These are phyloP conservation scores for Cebus imitator DNA, from an alignment of 2,113 vertebrate genomes.

Conservation along the genomic window DNA sequence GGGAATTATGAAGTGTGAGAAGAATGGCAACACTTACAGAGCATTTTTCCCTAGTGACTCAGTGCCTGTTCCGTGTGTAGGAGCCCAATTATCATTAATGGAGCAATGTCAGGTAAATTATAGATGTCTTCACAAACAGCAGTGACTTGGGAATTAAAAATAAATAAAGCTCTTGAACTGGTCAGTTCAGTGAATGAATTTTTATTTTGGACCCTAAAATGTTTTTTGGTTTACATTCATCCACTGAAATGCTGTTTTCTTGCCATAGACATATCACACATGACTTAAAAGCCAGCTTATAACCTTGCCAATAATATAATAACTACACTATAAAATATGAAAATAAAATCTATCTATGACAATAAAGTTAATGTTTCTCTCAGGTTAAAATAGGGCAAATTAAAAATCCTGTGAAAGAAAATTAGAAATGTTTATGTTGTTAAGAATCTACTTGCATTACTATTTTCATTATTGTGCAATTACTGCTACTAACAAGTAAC, in stretches of 20 bases:
- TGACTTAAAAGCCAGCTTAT: slow-evolving; percentile 21
- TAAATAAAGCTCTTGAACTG: not conserved
- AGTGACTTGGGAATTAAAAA: slow-evolving; percentile 3
- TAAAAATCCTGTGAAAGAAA: not conserved
- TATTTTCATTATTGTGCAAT: not conserved
- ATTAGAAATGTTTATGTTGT: not conserved
- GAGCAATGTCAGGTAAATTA: not conserved
- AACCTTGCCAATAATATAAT: not conserved
- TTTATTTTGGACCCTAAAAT: not conserved
- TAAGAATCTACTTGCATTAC: not conserved
- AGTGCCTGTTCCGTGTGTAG: not conserved
- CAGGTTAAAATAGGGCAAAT: not conserved
- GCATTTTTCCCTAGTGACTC: not conserved
- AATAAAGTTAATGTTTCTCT: not conserved
- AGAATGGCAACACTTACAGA: not conserved
- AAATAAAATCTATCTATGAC: not conserved
- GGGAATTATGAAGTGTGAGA: not conserved
- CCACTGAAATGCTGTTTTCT: slow-evolving; percentile 13
- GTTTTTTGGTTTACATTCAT: slow-evolving; percentile 7
- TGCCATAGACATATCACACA: not conserved
- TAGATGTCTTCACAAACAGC: not conserved
- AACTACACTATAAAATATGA: not conserved
- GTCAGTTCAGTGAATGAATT: not conserved
- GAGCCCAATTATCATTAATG: not conserved
- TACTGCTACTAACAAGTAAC: not conserved